Base-by-base conservation (phyloP, 2,888 invertebrate species). In the Coleophora deauratella region DNA sequence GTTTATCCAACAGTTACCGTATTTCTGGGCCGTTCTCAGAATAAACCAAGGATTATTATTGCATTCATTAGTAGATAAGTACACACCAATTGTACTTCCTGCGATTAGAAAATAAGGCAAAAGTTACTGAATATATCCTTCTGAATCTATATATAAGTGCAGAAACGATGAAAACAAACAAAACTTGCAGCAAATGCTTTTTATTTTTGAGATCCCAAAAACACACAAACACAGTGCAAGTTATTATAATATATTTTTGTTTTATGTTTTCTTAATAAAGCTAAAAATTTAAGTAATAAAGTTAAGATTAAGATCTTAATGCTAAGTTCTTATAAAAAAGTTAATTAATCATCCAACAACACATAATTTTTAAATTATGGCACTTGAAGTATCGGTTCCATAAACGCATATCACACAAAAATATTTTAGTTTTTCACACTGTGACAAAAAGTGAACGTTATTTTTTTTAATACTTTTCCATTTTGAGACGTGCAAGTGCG, bases 131-230 rank as follows among this genome's bases (percentile, higher is more conserved):
- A n/a, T n/a, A n/a, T n/a, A n/a, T n/a, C n/a, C n/a, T n/a, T n/a
- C n/a, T n/a, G n/a, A n/a, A n/a, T n/a, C n/a, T n/a, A n/a, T n/a
- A n/a, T n/a, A n/a, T 21, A 21, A 21, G 21, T n/a, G n/a, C n/a
- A n/a, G 6, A 21, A 21, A 21, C 6, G 6, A 6, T 21, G 21
- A 21, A 21, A 4, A 4, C 21, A 21, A 21, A 21, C 21, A 21
- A 21, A 21, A 4, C 40, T 39, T 71, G 70, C 73, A 75, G 64
- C 31, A 31, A 11, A 11, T 71, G 68, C 73, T 72, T 75, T 77
- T 78, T 81, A 78, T 84, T 85, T 81, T 80, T 81, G 85, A 84
- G 84, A 86, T 85, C 84, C 78, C 85, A 85, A 86, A 85, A 85
- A 86, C 82, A 81, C 82, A 74, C 77, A 76, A 79, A 84, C 78